A percentile compares a stretch with the other conserved stretches of the same genome.
These are phyloP conservation scores for Macrophya annulata DNA, from an alignment of 2,888 invertebrate genomes.

Conservation along the genomic window DNA sequence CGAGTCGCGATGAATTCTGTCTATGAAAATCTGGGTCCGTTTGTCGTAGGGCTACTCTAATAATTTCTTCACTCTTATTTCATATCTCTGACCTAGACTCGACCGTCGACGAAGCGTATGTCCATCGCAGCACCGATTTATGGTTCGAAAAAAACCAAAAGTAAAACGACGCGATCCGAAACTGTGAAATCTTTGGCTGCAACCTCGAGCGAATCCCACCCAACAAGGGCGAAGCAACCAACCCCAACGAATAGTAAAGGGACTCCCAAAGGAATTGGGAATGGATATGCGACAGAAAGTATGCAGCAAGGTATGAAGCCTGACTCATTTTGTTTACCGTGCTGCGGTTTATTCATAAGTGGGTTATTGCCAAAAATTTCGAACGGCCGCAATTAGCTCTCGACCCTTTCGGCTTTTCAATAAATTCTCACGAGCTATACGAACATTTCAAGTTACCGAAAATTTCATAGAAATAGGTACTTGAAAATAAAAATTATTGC, in stretches of 20 bases:
- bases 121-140: neutral
- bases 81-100: neutral
- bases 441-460: too few relatives aligned
- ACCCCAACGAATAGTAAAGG: neutral
- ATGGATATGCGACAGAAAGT: neutral
- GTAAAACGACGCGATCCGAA: neutral
- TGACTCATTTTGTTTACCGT: neutral
- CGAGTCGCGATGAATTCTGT: too few relatives aligned
- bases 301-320: neutral
- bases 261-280: neutral
- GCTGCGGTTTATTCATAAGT: neutral
- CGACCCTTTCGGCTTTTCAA: neutral
- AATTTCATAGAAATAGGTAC: neutral
- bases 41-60: neutral
- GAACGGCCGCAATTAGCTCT: too few relatives aligned
- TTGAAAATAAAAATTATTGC: neutral
- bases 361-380: neutral
- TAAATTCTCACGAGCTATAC: too few relatives aligned
- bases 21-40: too few relatives aligned
- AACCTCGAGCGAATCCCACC: constrained; percentile 1
- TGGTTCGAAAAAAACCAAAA: neutral
- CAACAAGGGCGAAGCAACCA: neutral
- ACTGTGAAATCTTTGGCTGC: neutral
- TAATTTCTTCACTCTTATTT: neutral
- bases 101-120: neutral